These are phyloP conservation scores for Echiichthys vipera DNA, from an alignment of 2,797 vertebrate species.

Conservation along the genomic window DNA sequence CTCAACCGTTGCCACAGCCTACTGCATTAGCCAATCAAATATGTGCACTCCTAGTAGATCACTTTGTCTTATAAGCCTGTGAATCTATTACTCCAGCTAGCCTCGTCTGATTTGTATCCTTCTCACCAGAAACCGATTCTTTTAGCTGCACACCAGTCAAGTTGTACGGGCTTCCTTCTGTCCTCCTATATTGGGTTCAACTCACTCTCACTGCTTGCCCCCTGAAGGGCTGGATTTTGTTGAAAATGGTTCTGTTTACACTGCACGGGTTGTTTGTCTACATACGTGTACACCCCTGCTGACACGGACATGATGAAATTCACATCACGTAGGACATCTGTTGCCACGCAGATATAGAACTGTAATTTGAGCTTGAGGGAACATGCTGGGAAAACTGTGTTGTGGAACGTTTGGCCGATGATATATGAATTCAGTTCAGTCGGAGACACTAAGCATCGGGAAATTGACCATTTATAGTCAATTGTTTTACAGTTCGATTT, in stretches of 20 bases:
- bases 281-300: background rate
- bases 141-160: background rate
- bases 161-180: background rate
- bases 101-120: no score
- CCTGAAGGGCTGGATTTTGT: constrained; percentile 3
- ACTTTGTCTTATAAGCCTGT: background rate
- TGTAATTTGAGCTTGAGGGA: constrained; percentile 14
- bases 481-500: background rate
- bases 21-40: background rate
- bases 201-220: background rate
- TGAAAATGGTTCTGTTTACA: background rate
- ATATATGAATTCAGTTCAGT: constrained; percentile 16
- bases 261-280: background rate
- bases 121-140: no score
- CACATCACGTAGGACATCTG: background rate
- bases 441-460: constrained; percentile 8
- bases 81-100: background rate
- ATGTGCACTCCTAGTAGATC: background rate
- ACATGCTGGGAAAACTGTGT: constrained; percentile 4
- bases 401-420: background rate
- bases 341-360: background rate
- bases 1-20: background rate
- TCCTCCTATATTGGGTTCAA: background rate
- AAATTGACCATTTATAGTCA: constrained; percentile 6
- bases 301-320: constrained; percentile 3